Base-by-base conservation (phyloP, 2,888 invertebrate genomes). In the Miltochrista miniata region DNA sequence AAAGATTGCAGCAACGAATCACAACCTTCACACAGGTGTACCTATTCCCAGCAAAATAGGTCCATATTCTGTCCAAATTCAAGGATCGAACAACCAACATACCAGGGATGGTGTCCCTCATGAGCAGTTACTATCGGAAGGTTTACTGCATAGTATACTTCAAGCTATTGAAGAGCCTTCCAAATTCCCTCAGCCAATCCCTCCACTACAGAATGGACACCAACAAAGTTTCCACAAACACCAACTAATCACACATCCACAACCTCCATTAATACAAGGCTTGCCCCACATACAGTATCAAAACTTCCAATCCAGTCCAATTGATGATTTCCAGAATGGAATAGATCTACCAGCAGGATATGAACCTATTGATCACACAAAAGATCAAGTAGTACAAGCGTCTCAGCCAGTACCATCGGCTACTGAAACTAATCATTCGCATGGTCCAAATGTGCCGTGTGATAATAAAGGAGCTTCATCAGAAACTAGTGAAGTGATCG, bases 161-260 rank as follows among this genome's bases (percentile, higher is more conserved):
- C 94, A 95, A 55, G 97, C 96, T 0, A 96, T 97, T 42, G 97
- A 97, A 72, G 95, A 96, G 59, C 95, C 96, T 0, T 57, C 49
- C 2, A 64, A 51, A 18, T 29, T 24, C 8, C 39, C 14, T 2
- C 46, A 0, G 84, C 64, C 62, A 41, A 58, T n/a, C 40, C 7
- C 7, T 15, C 45, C 48, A 7, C 45, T 41, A 10, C 46, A 42
- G 5, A 12, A 24, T n/a, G 24, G 11, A 7, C 46, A 63, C 1
- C 61, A 64, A 10, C 48, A 47, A n/a, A 42, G n/a, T 33, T 42
- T 15, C 12, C 33, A 33, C 15, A 31, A 42, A 33, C 42, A 42
- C 10, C 45, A 56, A 9, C 55, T 55, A 15, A 44, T 48, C 18
- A 9, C 10, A 1, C 13, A n/a, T 3, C 39, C 39, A 9, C 45